These are phyloP conservation scores for Drosophila subquinaria DNA, from an alignment of 2,888 invertebrate species.

Conservation along the genomic window DNA sequence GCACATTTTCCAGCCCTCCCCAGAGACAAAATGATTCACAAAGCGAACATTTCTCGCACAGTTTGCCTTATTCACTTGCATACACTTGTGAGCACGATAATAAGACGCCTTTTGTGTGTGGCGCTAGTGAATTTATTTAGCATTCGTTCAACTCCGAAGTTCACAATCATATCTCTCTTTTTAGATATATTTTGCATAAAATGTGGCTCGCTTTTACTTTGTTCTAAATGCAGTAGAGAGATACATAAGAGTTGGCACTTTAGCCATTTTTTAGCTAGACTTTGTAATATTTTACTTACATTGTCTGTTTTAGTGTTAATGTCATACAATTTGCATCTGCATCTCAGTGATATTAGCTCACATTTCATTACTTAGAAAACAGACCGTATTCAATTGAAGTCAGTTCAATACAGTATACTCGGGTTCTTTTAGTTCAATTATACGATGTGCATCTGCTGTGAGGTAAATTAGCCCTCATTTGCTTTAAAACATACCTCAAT, in stretches of 20 bases:
- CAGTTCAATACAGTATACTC: neutral
- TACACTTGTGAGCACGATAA: slow-evolving; percentile 45
- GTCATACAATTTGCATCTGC: too few species aligned
- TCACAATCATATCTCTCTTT: slow-evolving; percentile 7
- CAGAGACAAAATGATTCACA: slow-evolving; percentile 64
- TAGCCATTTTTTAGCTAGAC: neutral
- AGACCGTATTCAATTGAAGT: too few species aligned
- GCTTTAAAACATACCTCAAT: neutral
- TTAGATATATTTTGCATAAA: slow-evolving; percentile 11
- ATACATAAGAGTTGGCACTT: neutral
- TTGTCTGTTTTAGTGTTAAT: too few species aligned
- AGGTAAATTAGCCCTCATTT: slow-evolving; percentile 1
- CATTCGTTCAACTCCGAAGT: slow-evolving; percentile 12
- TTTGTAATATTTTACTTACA: too few species aligned
- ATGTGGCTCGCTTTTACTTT: neutral
- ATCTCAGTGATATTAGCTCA: too few species aligned
- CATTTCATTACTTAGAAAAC: too few species aligned
- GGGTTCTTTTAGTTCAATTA: neutral
- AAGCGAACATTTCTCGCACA: slow-evolving; percentile 72
- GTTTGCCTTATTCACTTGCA: slow-evolving; percentile 53
- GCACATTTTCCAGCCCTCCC: slow-evolving; percentile 50
- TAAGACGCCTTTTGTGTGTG: slow-evolving; percentile 37
- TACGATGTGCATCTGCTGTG: neutral
- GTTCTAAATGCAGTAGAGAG: neutral
- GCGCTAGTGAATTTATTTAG: slow-evolving; percentile 44